phyloP scores from a whole-genome alignment of 2,113 vertebrate genomes.

The Eolophus roseicapilla region DNA sequence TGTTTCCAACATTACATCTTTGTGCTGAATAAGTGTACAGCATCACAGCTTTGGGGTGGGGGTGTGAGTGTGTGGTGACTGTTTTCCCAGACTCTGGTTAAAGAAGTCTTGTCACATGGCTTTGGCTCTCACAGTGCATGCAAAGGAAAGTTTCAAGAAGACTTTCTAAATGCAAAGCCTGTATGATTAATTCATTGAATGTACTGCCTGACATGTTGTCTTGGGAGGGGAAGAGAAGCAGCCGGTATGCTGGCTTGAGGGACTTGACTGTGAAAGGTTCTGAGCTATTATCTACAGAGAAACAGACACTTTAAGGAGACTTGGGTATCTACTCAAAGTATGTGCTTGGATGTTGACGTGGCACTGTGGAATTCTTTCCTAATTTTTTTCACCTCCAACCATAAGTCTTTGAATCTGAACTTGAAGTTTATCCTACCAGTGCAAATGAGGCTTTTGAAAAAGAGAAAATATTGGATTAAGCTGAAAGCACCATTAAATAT shows the following conservation, averaged over 20 bases:
- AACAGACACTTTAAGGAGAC: not conserved
- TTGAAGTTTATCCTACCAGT: not conserved
- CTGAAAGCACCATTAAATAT: not conserved
- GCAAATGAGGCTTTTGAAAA: not conserved
- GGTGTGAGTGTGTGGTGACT: not conserved
- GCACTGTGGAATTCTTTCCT: not conserved
- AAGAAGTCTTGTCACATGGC: not conserved
- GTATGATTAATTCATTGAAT: not conserved
- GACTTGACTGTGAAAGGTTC: not conserved
- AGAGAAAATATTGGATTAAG: not conserved
- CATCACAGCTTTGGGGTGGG: not conserved
- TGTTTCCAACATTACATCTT: not conserved
- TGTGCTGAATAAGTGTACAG: not conserved
- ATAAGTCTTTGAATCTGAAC: not conserved
- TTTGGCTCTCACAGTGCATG: not conserved
- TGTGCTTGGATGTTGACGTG: not conserved
- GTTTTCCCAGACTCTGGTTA: not conserved
- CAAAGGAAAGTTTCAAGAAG: not conserved
- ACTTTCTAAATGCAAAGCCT: not conserved
- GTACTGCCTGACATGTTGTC: not conserved
- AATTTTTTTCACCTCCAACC: not conserved
- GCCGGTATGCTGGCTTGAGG: not conserved
- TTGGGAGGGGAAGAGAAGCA: not conserved
- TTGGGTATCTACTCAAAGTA: not conserved
- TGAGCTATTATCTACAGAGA: not conserved